Conservation (phyloP, 2,888 invertebrate genomes). For the Xestia c-nigrum region DNA sequence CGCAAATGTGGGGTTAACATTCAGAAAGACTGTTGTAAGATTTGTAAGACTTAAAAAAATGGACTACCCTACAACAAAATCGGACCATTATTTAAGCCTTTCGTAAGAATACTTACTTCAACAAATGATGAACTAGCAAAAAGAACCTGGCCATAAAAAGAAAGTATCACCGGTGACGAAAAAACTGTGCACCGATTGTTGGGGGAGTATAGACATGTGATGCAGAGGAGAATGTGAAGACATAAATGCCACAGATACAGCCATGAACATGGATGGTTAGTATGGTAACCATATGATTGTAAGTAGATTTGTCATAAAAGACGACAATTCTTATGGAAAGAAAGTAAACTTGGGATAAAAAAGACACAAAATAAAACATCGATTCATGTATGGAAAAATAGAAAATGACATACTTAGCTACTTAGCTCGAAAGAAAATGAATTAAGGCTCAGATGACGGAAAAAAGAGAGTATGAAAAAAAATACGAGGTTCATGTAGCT, state of each 20-base stretch:
- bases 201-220: background rate
- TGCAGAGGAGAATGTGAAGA: background rate
- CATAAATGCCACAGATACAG: background rate
- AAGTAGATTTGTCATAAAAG: background rate
- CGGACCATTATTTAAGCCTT: background rate
- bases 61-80: background rate
- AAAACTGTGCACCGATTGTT: background rate
- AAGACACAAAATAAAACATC: background rate
- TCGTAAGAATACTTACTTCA: background rate
- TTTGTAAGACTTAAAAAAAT: background rate
- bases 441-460: background rate
- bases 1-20: background rate
- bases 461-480: background rate
- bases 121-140: background rate
- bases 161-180: background rate
- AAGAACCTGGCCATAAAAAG: background rate
- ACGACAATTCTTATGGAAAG: background rate
- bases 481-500: no score
- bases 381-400: background rate
- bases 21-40: background rate
- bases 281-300: background rate
- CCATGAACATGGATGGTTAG: background rate
- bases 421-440: background rate
- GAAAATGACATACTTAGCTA: background rate
- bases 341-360: background rate